Base-by-base conservation (phyloP, 2,113 vertebrate genomes). In the Rhegmatorhina hoffmannsi region DNA sequence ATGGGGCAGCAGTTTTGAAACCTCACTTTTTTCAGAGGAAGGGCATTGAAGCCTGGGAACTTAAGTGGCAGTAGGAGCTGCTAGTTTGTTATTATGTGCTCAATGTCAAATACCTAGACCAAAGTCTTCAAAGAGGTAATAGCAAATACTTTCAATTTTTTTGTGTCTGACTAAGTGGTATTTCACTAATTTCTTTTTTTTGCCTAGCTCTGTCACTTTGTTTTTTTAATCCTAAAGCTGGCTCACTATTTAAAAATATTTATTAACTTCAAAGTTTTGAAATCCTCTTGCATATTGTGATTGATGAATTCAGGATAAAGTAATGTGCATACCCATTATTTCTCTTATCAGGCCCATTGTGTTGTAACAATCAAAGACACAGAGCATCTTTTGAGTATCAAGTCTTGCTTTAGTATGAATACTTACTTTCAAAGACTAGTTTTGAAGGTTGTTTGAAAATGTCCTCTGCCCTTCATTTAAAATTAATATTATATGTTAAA, bases 391-490 rank as follows among this genome's bases (percentile, higher is more conserved):
- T 68, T 58, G 63, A 52, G 19, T 81, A 25, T 64, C 31, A 40
- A 52, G 50, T 40, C 29, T 46, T 80, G 28, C 33, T 70, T 3
- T 70, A 62, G 36, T 66, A 36, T 44, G 43, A 89, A 83, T 4
- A 1, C 31, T 74, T 62, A 50, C 16, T 69, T 95, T 77, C 67
- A 64, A 68, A 89, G 50, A 26, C 24, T 62, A 20, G 18, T 92
- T 93, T 84, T 88, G 90, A 91, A 56, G 53, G 53, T 78, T 74
- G 46, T 64, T 93, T 81, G 52, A 85, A 91, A 88, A n/a, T 68
- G 82, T 87, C 40, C 20, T 89, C 96, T 94, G 28, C 43, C 44
- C 90, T 91, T 95, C 46, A 38, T 89, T 93, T 94, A 81, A 97
- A 94, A 90, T 74, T 49, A 81, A 9, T 89, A 70, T 85, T 82